phyloP scores from a whole-genome alignment of 2,888 invertebrate genomes.

The Celastrina argiolus region DNA sequence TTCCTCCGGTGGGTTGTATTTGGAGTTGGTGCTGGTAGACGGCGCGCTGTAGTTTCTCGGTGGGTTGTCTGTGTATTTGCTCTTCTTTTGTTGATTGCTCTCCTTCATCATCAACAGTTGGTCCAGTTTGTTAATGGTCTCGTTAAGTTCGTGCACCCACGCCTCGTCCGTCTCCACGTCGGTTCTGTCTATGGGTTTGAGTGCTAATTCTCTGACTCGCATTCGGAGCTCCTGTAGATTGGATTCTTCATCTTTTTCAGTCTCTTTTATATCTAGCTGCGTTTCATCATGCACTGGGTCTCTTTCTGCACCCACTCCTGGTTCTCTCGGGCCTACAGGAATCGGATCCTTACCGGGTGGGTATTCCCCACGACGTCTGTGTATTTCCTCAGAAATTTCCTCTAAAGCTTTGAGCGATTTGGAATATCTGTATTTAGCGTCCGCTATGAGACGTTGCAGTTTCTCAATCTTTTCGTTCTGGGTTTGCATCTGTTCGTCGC shows the following conservation, averaged over 20 bases:
- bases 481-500: constrained; percentile 89
- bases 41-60: constrained; percentile 64
- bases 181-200: constrained; percentile 85
- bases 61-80: constrained; percentile 61
- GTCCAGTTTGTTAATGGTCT: constrained; percentile 87
- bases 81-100: constrained; percentile 75
- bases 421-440: constrained; percentile 89
- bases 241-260: constrained; percentile 69
- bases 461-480: constrained; percentile 91
- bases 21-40: constrained; percentile 56
- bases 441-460: constrained; percentile 86
- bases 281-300: constrained; percentile 66
- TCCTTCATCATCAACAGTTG: constrained; percentile 83
- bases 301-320: constrained; percentile 86
- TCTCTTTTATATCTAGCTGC: constrained; percentile 35
- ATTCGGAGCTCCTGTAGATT: constrained; percentile 82
- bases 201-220: constrained; percentile 84
- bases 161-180: constrained; percentile 83
- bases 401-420: constrained; percentile 90
- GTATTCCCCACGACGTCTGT: constrained; percentile 80
- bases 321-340: constrained; percentile 79
- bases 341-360: constrained; percentile 64
- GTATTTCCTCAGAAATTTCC: constrained; percentile 94
- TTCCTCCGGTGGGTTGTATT: constrained; percentile 54
- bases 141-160: constrained; percentile 87